These are phyloP conservation scores for Busseola fusca DNA, from an alignment of 2,888 invertebrate genomes.

Conservation along the genomic window DNA sequence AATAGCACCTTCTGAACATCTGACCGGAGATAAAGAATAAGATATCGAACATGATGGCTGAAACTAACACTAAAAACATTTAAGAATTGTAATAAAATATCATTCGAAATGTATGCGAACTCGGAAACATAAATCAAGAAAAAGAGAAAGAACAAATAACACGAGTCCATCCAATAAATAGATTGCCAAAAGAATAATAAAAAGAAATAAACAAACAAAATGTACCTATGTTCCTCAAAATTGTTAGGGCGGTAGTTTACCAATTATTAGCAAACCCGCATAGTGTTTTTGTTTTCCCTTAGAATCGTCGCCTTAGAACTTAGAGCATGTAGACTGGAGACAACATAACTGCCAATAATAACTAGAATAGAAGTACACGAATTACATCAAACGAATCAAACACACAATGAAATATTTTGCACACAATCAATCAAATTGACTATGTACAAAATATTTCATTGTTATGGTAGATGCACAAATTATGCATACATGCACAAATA, in stretches of 20 bases:
- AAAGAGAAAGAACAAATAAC: slow-evolving; percentile 58
- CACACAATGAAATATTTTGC: not conserved
- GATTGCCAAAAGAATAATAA: slow-evolving; percentile 64
- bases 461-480: not conserved
- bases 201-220: slow-evolving; percentile 26
- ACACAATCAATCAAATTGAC: not conserved
- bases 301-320: slow-evolving; percentile 63
- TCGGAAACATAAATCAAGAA: slow-evolving; percentile 16
- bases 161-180: slow-evolving; percentile 76
- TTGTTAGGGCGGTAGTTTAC: slow-evolving; percentile 35
- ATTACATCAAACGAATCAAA: not conserved
- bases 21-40: not conserved
- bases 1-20: not conserved
- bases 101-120: slow-evolving; percentile 1
- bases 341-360: not conserved
- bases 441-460: no score
- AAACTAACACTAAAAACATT: not conserved
- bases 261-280: slow-evolving; percentile 43
- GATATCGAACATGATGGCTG: not conserved
- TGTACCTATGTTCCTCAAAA: slow-evolving; percentile 58
- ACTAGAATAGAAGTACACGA: not conserved
- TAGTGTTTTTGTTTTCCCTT: slow-evolving; percentile 49
- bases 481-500: not conserved
- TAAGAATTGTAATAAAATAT: not conserved
- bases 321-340: slow-evolving; percentile 60